Evolutionary conservation across 2,113 vertebrate genomes (phyloP), one percentile per base, ranked within the genome.

Genomic region (Bos taurus): DNA sequence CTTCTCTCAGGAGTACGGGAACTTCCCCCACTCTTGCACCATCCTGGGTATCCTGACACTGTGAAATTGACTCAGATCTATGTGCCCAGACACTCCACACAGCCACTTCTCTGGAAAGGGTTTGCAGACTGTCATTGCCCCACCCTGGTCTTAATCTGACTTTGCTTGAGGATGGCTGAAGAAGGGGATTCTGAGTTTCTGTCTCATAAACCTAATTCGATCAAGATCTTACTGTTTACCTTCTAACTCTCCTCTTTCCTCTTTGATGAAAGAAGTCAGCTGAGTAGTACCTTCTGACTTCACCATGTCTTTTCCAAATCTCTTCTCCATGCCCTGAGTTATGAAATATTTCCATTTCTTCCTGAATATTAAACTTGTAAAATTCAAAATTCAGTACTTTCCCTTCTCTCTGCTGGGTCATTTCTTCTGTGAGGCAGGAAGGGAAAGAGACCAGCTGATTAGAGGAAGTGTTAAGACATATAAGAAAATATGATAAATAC

Each of bases 361-460:
- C 46, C 9, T 46, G 7, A 19, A 17, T 28, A 36, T 21, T 89
- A 50, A 90, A n/a, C 36, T 80, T 84, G 2, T 84, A 26, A 95
- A 85, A 91, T 86, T 88, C 14, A 81, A 91, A 84, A 88, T n/a
- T 33, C 23, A 86, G 56, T 60, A 52, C 21, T 56, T 74, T 78
- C 64, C 59, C 33, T 88, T 67, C 52, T 83, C 16, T 57, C 46
- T 60, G 26, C 3, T 46, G n/a, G 43, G 11, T 33, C 23, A 25
- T n/a, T 48, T 13, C 15, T 64, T 91, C 59, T 88, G 46, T 46
- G 43, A 91, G 28, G 40, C 11, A 89, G 40, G 19, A 81, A 94
- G 60, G 3, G 82, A 94, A 88, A 94, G 36, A 71, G 59, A n/a
- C 7, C 3, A 84, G 14, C 9, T 94, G 33, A 23, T 46, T 74